Evolutionary conservation across 2,113 vertebrate species (phyloP).

Genomic region (Mobula birostris): DNA sequence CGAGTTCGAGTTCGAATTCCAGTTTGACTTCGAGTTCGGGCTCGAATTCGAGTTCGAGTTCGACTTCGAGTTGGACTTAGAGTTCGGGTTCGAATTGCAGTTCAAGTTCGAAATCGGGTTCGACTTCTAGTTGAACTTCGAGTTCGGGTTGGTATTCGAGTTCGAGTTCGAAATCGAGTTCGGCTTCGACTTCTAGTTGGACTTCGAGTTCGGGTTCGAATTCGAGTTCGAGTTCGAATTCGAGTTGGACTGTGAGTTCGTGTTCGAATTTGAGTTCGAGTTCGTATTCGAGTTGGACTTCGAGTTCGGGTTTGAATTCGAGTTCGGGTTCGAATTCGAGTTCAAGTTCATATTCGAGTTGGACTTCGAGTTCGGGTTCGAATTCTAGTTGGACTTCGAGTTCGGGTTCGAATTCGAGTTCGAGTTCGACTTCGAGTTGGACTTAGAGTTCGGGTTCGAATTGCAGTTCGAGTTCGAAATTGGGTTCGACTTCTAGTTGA

Average conservation of each 20-base stretch:
- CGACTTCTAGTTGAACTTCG: too few relatives aligned
- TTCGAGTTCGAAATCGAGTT: not conserved
- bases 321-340: not conserved
- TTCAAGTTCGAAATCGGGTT: too few relatives aligned
- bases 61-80: too few relatives aligned
- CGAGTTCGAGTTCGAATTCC: too few relatives aligned
- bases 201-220: too few relatives aligned
- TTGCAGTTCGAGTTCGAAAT: too few relatives aligned
- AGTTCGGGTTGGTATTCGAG: too few relatives aligned
- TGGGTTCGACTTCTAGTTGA: too few relatives aligned
- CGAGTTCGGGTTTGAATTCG: slow-evolving; percentile 6
- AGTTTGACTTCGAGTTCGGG: too few relatives aligned
- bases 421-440: not conserved
- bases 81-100: too few relatives aligned
- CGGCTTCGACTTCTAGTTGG: not conserved
- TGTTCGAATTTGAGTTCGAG: not conserved
- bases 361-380: not conserved
- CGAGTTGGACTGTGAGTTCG: not conserved
- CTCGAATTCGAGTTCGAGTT: too few relatives aligned
- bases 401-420: slow-evolving; percentile 4
- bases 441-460: not conserved
- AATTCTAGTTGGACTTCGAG: not conserved
- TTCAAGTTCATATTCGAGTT: not conserved
- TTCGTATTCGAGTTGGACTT: not conserved
- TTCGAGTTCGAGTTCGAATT: too few relatives aligned